Conservation (phyloP, 2,888 invertebrate species). For the Siphonodentalium dalli region DNA sequence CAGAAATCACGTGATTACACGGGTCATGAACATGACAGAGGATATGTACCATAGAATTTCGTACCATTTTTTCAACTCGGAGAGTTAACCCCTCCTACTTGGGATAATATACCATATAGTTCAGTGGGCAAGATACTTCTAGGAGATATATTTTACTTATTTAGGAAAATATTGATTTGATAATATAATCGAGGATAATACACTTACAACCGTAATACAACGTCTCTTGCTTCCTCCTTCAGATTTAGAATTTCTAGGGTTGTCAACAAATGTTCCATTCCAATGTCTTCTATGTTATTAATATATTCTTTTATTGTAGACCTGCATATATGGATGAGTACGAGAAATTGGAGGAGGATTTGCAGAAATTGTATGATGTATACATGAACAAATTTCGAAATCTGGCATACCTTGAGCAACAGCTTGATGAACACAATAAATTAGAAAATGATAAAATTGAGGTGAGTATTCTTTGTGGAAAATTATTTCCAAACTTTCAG, state of each 20-base stretch:
- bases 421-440: conserved; percentile 81
- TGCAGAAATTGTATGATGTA: conserved; percentile 83
- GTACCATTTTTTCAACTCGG: too few species aligned
- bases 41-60: too few species aligned
- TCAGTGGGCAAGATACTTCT: too few species aligned
- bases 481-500: conserved; percentile 80
- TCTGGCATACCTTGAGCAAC: conserved; percentile 85
- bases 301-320: conserved; percentile 66
- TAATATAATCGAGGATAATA: too few species aligned
- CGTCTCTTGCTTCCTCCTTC: neutral
- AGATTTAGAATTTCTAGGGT: neutral
- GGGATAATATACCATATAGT: too few species aligned
- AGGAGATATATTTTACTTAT: too few species aligned
- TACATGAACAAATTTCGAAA: conserved; percentile 89
- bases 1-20: too few species aligned
- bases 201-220: too few species aligned
- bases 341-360: conserved; percentile 83
- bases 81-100: too few species aligned
- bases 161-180: too few species aligned
- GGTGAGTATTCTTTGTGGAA: conserved; percentile 73
- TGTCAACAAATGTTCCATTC: neutral
- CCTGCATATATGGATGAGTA: conserved; percentile 98
- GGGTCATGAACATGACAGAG: too few species aligned
- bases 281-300: too few species aligned
- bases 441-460: conserved; percentile 80